Percentiles rank a stretch among this genome's conserved stretches.
Conservation (phyloP, 2,113 vertebrate genomes). For the Macquaria ambigua region DNA sequence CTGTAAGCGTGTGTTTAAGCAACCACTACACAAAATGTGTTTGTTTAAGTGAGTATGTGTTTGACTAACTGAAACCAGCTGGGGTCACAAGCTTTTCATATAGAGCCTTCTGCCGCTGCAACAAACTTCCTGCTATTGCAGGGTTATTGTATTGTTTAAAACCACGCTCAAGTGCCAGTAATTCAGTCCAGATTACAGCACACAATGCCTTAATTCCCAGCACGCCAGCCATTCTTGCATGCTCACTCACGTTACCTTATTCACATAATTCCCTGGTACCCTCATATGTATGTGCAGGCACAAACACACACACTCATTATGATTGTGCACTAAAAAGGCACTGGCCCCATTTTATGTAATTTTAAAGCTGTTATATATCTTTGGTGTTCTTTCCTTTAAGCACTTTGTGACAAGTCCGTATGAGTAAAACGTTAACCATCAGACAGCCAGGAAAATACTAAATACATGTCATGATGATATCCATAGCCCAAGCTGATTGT, state of each 20-base stretch:
- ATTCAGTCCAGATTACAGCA: conserved; percentile 21
- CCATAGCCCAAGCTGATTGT: background rate
- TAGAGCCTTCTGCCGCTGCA: background rate
- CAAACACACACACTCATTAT: background rate
- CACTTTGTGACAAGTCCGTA: no score
- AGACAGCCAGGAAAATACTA: background rate
- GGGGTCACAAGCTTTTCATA: conserved; percentile 8
- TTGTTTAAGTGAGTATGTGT: conserved; percentile 6
- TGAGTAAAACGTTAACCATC: background rate
- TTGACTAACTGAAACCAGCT: conserved; percentile 2
- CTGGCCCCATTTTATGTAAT: no score
- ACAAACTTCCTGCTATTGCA: conserved; percentile 65
- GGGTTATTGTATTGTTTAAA: conserved; percentile 2
- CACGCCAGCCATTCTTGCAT: background rate
- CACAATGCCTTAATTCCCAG: conserved; percentile 16
- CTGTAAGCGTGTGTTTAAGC: background rate
- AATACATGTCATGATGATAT: background rate
- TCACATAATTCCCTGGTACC: background rate
- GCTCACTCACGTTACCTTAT: background rate
- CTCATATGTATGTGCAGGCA: background rate
- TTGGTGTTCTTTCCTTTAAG: background rate
- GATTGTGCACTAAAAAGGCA: background rate
- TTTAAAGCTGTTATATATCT: background rate
- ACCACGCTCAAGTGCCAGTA: conserved; percentile 14
- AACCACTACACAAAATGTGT: background rate